phyloP scores from a whole-genome alignment of 2,888 invertebrate genomes.

The Phengaris arion region DNA sequence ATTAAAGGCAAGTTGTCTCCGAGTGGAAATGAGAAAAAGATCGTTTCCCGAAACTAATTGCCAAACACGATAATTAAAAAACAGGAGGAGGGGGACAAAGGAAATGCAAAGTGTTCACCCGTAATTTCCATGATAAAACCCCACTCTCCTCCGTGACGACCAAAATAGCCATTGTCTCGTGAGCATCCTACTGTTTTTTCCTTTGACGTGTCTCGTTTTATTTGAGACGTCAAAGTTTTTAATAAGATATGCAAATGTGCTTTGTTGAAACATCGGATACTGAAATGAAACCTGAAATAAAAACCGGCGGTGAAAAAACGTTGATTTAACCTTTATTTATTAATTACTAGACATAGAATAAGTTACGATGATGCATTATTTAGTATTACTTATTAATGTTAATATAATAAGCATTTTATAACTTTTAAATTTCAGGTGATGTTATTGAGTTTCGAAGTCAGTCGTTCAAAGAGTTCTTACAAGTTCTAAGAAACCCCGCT shows the following conservation, averaged over 20 bases:
- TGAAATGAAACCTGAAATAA: constrained; percentile 16
- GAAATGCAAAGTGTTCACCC: constrained; percentile 77
- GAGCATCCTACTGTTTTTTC: constrained; percentile 66
- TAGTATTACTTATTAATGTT: not conserved
- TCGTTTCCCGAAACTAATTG: constrained; percentile 78
- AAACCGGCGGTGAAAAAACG: not conserved
- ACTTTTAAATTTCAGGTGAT: not conserved
- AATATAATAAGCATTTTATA: not conserved
- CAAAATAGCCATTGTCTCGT: constrained; percentile 76
- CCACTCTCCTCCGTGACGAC: constrained; percentile 72
- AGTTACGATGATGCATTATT: too few species aligned
- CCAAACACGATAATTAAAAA: constrained; percentile 79
- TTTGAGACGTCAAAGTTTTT: constrained; percentile 70
- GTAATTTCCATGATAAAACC: constrained; percentile 76
- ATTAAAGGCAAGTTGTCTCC: constrained; percentile 73
- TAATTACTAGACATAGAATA: too few species aligned
- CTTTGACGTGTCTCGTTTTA: constrained; percentile 75
- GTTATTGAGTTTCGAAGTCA: not conserved
- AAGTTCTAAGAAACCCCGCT: not conserved
- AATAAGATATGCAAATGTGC: constrained; percentile 76
- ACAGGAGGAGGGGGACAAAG: constrained; percentile 72
- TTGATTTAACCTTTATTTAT: too few species aligned
- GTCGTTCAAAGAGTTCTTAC: not conserved
- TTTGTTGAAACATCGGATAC: constrained; percentile 32
- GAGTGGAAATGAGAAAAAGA: constrained; percentile 64